Conservation (phyloP, 2,797 vertebrate species). For the Xenopus petersii region DNA sequence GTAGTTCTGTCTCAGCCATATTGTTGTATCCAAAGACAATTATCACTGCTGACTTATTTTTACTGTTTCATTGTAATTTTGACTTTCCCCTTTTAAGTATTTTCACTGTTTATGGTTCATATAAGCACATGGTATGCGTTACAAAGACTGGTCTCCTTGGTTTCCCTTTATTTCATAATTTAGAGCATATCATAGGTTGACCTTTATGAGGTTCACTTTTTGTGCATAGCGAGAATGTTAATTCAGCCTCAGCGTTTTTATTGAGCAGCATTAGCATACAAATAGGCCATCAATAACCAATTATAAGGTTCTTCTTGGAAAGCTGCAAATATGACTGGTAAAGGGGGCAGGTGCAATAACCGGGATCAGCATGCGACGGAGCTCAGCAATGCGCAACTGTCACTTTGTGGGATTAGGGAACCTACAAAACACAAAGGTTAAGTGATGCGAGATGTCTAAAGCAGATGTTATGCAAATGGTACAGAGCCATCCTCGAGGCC, state of each 20-base stretch:
- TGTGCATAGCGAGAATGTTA: constrained; percentile 60
- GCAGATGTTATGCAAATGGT: background rate
- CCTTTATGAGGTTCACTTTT: constrained; percentile 63
- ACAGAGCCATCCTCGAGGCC: background rate
- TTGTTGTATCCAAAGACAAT: no score
- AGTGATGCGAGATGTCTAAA: background rate
- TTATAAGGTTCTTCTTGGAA: constrained; percentile 65
- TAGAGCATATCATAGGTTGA: constrained; percentile 68
- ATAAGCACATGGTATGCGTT: background rate
- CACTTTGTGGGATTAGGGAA: background rate
- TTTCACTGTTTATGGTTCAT: no score
- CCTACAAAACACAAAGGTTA: background rate
- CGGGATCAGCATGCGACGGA: constrained; percentile 1
- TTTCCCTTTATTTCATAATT: constrained; percentile 68
- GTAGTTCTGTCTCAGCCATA: no score
- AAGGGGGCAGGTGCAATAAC: constrained; percentile 8
- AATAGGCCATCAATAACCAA: constrained; percentile 79
- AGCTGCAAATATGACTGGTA: constrained; percentile 39
- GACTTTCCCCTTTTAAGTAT: no score
- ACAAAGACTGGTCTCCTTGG: constrained; percentile 31
- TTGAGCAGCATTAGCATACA: constrained; percentile 75
- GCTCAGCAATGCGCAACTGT: constrained; percentile 4
- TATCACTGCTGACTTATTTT: no score
- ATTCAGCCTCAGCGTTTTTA: constrained; percentile 69
- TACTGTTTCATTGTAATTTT: no score